A percentile compares a stretch with the other conserved stretches of the same genome.
Evolutionary conservation across 2,888 invertebrate species (phyloP).

Genomic region (Kuschelorhynchus macadamiae): DNA sequence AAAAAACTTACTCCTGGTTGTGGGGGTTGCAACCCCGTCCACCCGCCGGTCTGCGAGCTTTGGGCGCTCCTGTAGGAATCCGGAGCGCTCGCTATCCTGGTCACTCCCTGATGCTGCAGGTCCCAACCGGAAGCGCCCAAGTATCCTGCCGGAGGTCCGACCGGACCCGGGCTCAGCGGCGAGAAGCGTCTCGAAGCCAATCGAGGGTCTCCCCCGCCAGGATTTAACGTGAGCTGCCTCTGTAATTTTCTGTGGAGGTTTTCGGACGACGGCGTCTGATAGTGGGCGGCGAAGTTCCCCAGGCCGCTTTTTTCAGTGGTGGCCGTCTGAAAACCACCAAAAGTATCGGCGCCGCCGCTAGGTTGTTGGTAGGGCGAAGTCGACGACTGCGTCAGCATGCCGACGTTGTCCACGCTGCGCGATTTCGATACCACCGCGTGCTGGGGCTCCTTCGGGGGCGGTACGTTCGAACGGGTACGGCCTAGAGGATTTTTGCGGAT

Average conservation of each 20-base stretch:
- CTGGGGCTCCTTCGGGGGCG: slow-evolving; percentile 68
- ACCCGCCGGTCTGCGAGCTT: slow-evolving; percentile 56
- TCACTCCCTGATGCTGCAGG: slow-evolving; percentile 75
- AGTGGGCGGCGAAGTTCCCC: slow-evolving; percentile 39
- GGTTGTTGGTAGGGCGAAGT: slow-evolving; percentile 45
- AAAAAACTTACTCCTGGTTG: slow-evolving; percentile 50
- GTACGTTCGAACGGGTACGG: slow-evolving; percentile 77
- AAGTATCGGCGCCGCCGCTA: slow-evolving; percentile 31
- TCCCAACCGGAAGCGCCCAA: slow-evolving; percentile 58
- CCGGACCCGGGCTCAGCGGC: slow-evolving; percentile 51
- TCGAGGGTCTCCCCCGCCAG: slow-evolving; percentile 83
- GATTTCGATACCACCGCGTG: slow-evolving; percentile 71
- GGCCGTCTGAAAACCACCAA: slow-evolving; percentile 29
- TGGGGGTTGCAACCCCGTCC: slow-evolving; percentile 67
- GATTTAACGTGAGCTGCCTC: slow-evolving; percentile 87
- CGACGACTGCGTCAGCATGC: slow-evolving; percentile 56
- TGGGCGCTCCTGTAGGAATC: slow-evolving; percentile 73
- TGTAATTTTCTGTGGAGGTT: slow-evolving; percentile 84
- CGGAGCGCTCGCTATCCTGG: slow-evolving; percentile 82
- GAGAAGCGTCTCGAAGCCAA: slow-evolving; percentile 67
- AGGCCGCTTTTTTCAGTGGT: slow-evolving; percentile 31
- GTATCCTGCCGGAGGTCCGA: slow-evolving; percentile 55
- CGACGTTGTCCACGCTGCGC: slow-evolving; percentile 72
- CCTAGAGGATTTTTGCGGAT: slow-evolving; percentile 75
- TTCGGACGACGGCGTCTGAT: slow-evolving; percentile 59